These are phyloP conservation scores for Choloepus didactylus DNA, from an alignment of 2,797 vertebrate species.

Conservation along the genomic window DNA sequence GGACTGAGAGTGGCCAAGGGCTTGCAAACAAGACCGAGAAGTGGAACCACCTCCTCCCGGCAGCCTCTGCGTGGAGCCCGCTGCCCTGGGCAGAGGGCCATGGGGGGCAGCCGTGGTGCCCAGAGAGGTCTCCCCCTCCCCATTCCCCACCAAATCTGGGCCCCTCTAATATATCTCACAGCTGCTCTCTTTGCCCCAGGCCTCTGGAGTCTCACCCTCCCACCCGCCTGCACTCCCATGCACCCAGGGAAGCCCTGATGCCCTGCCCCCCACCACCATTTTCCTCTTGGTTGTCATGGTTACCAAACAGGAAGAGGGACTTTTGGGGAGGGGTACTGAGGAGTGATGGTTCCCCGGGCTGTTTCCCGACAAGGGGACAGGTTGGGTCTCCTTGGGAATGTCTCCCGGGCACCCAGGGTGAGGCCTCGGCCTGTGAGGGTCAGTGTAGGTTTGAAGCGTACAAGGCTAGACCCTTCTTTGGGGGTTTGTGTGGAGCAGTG, in stretches of 20 bases:
- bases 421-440: neutral
- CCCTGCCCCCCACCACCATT: rapidly evolving
- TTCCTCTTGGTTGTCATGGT: neutral
- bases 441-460: neutral
- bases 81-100: neutral
- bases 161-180: rapidly evolving
- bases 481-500: neutral
- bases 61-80: rapidly evolving
- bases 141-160: rapidly evolving
- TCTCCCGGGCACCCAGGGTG: neutral
- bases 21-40: neutral
- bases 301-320: neutral
- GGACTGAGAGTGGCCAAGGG: neutral
- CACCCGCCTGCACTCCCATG: too few relatives aligned
- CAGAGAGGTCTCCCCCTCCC: neutral
- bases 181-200: neutral
- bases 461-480: neutral
- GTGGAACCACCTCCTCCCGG: neutral
- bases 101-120: neutral
- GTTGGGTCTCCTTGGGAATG: too few relatives aligned
- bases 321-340: neutral
- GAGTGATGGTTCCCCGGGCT: rapidly evolving
- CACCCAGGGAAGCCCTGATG: neutral
- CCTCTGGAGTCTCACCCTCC: neutral
- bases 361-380: rapidly evolving